These are phyloP conservation scores for Zeuzera pyrina DNA, from an alignment of 2,888 invertebrate species.

Conservation along the genomic window DNA sequence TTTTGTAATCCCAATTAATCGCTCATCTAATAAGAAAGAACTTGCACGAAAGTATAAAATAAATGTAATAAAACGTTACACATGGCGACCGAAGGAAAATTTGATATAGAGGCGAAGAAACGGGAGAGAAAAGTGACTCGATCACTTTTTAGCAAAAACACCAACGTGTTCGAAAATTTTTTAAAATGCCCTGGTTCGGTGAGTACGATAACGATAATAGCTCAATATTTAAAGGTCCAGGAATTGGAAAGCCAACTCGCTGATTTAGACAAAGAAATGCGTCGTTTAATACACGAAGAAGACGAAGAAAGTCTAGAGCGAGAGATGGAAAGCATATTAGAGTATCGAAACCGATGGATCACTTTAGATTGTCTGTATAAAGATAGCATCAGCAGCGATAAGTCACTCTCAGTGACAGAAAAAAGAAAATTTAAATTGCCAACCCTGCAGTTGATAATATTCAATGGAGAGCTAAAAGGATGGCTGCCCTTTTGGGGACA, in stretches of 20 bases:
- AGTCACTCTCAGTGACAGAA: too few species aligned
- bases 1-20: too few species aligned
- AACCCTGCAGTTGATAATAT: neutral
- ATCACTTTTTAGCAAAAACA: neutral
- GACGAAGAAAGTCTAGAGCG: too few species aligned
- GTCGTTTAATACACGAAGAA: neutral
- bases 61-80: too few species aligned
- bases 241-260: neutral
- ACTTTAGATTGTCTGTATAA: too few species aligned
- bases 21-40: too few species aligned
- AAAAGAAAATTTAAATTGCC: constrained; percentile 1
- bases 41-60: too few species aligned
- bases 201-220: neutral
- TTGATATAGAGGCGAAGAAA: neutral
- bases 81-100: neutral
- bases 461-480: neutral
- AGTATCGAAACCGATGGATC: neutral
- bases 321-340: too few species aligned
- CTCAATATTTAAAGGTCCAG: neutral
- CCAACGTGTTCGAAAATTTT: too few species aligned
- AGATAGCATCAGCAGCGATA: too few species aligned
- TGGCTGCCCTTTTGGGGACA: neutral
- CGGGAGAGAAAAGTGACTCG: neutral
- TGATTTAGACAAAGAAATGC: neutral
- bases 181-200: neutral